Evolutionary conservation across 2,113 vertebrate species (phyloP).

Genomic region (Antechinus flavipes): DNA sequence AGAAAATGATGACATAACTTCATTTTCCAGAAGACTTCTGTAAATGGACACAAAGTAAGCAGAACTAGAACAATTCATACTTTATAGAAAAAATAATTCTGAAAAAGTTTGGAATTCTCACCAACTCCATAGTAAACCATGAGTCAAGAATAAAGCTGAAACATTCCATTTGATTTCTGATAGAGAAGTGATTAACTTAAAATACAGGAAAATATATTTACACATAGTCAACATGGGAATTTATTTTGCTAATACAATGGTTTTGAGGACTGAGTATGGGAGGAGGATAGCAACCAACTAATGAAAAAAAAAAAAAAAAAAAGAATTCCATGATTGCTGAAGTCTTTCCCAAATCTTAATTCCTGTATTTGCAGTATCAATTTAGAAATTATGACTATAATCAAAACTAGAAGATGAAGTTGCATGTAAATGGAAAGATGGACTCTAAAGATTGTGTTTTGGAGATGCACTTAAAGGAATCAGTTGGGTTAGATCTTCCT

Average conservation of each 20-base stretch:
- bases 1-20: not conserved
- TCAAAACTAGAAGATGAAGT: no score
- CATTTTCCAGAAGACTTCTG: not conserved
- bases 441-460: no score
- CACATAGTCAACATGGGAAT: not conserved
- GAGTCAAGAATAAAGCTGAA: not conserved
- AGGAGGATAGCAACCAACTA: no score
- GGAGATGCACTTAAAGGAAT: no score
- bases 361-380: no score
- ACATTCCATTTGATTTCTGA: not conserved
- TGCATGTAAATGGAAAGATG: no score
- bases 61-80: not conserved
- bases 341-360: no score
- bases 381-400: no score
- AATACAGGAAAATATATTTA: not conserved
- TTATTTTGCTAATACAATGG: not conserved
- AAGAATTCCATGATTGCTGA: no score
- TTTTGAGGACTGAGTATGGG: not conserved
- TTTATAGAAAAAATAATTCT: not conserved
- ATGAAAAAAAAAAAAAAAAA: no score
- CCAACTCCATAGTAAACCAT: not conserved
- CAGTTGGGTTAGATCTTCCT: no score
- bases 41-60: not conserved
- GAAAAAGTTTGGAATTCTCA: not conserved
- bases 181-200: not conserved